Base-by-base conservation (phyloP, 2,888 invertebrate species). In the Xestobium rufovillosum region DNA sequence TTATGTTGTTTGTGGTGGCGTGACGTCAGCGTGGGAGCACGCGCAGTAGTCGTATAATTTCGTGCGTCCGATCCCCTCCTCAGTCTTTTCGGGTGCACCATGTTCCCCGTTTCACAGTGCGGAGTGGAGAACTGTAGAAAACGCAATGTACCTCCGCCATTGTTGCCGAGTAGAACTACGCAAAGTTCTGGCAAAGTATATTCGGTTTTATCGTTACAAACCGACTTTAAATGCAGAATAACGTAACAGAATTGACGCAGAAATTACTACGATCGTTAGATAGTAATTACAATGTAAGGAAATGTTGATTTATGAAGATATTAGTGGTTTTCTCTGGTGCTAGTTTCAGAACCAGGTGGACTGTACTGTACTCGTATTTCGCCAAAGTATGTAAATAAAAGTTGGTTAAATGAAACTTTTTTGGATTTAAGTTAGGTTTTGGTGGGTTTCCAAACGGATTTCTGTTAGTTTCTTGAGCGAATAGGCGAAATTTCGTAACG, bases 221-320 rank as follows among this genome's bases (percentile, higher is more conserved):
- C 60, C 60, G 60, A 62, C 57, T 75, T 76, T 80, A 80, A 80
- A 81, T 81, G 81, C 81, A 78, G 79, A 76, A 78, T 75, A 78
- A 79, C 75, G 79, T 80, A 73, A 79, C 78, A 75, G 87, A 91
- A 76, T 81, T 94, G 76, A 90, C 90, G 77, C 83, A 87, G 76
- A 88, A 83, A 81, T 84, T 94, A 81, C 84, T 88, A 77, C 84
- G 85, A 81, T 87, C 91, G 72, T 80, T 94, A 78, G 92, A 94
- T 83, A 83, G 79, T 76, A 87, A 89, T 76, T 89, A 92, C 80
- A 91, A 94, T 91, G 94, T 94, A 88, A 91, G 91, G 87, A 55
- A 50, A 49, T 49, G 34, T 55, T 54, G 31, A 26, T 31, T 36
- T 12, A 4, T 34, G 9, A 36, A 39, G 40, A 34, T 44, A 35